These are phyloP conservation scores for Taenioides sp. DNA, from an alignment of 2,797 vertebrate species.

Conservation along the genomic window DNA sequence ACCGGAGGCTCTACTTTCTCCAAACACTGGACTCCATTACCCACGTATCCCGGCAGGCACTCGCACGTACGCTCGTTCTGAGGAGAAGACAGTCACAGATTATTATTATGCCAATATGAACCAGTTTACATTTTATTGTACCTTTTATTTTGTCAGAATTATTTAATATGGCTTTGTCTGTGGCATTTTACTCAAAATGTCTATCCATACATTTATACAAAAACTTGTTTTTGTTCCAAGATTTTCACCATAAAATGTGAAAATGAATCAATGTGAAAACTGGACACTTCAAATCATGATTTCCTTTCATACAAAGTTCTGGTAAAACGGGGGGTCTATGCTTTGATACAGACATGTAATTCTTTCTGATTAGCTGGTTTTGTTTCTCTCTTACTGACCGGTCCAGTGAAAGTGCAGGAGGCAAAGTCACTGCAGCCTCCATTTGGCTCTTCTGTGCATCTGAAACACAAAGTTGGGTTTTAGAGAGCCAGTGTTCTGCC, in stretches of 20 bases:
- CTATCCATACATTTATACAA: too few species aligned
- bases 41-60: conserved; percentile 85
- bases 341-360: too few species aligned
- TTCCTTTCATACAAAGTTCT: neutral
- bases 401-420: conserved; percentile 85
- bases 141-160: neutral
- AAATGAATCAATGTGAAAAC: neutral
- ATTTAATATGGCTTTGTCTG: neutral
- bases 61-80: conserved; percentile 87
- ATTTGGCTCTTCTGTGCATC: conserved; percentile 81
- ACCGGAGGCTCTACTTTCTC: conserved; percentile 80
- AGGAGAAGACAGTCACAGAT: conserved; percentile 1
- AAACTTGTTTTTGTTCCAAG: too few species aligned
- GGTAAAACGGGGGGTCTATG: too few species aligned
- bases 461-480: conserved; percentile 25
- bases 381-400: conserved; percentile 66
- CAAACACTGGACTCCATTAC: conserved; percentile 91
- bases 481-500: neutral
- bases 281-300: neutral
- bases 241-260: too few species aligned
- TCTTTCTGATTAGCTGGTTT: neutral
- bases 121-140: neutral
- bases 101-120: neutral
- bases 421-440: conserved; percentile 95
- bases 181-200: too few species aligned